Conservation (phyloP, 2,888 invertebrate species). For the Anoplius nigerrimus region DNA sequence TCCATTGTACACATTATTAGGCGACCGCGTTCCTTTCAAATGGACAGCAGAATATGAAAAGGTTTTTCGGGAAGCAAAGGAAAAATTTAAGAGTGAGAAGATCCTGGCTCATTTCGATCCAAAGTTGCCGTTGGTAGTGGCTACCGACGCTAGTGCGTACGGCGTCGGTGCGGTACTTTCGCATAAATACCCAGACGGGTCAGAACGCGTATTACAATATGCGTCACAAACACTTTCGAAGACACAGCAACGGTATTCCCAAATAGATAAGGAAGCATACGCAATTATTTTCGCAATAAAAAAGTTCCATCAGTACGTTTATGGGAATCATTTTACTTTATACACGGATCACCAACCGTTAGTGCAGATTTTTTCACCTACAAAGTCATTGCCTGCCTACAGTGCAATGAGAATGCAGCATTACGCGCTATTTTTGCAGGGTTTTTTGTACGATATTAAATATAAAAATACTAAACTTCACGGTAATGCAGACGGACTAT, state of each 20-base stretch:
- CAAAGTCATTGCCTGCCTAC: background rate
- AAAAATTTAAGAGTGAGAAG: conserved; percentile 5
- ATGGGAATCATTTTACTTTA: conserved; percentile 18
- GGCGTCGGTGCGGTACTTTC: conserved; percentile 15
- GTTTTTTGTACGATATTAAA: conserved; percentile 13
- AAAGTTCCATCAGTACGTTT: conserved; percentile 15
- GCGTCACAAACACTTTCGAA: conserved; percentile 10
- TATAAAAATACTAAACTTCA: conserved; percentile 14
- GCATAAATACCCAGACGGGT: conserved; percentile 7
- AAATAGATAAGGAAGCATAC: conserved; percentile 6
- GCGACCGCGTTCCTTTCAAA: background rate
- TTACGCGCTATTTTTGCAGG: conserved; percentile 21
- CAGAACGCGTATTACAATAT: conserved; percentile 9
- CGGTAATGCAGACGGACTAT: conserved; percentile 10
- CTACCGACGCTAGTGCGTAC: conserved; percentile 13
- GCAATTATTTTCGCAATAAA: conserved; percentile 18
- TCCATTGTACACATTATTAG: conserved; percentile 8
- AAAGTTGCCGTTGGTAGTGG: conserved; percentile 12
- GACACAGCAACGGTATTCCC: background rate
- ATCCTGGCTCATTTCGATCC: conserved; percentile 11
- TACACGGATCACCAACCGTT: background rate
- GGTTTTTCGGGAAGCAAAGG: conserved; percentile 5
- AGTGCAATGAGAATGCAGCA: conserved; percentile 19
- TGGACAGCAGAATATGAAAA: conserved; percentile 9
- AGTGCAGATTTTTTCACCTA: conserved; percentile 5